A percentile compares a stretch with the other conserved stretches of the same genome.
Evolutionary conservation across 35 echinoderm and acorn worm genomes (phyloP).

Genomic region (Nesometra sesokonis): DNA sequence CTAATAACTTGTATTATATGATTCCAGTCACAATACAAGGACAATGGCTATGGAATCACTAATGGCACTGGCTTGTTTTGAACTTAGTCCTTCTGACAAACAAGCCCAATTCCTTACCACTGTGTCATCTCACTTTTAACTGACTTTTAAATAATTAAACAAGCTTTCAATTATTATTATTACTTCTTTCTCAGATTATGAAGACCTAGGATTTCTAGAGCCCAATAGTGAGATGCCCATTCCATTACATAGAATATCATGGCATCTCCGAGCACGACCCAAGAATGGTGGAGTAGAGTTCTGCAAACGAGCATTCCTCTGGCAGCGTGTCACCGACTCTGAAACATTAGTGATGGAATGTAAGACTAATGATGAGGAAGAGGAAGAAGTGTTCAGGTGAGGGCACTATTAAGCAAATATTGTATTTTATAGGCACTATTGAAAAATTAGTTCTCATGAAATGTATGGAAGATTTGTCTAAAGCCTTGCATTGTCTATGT

Average conservation of each 20-base stretch:
- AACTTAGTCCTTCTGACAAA: too few relatives aligned
- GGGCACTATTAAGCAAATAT: not conserved
- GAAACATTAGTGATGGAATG: conserved; percentile 59
- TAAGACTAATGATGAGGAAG: conserved; percentile 15
- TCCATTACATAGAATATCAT: conserved; percentile 47
- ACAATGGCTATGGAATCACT: too few relatives aligned
- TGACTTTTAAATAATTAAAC: too few relatives aligned
- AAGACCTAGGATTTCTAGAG: conserved; percentile 28
- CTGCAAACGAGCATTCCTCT: conserved; percentile 32
- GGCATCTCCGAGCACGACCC: conserved; percentile 67
- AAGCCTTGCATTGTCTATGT: too few relatives aligned
- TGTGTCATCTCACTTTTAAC: too few relatives aligned
- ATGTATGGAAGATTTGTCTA: too few relatives aligned
- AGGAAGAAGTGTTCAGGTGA: conserved; percentile 49
- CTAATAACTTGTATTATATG: too few relatives aligned
- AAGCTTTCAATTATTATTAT: conserved; percentile 14
- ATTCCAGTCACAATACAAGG: too few relatives aligned
- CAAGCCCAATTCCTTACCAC: too few relatives aligned
- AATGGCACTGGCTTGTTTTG: too few relatives aligned
- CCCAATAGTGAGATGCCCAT: conserved; percentile 37
- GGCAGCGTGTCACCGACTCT: conserved; percentile 44
- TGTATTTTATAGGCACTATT: too few relatives aligned
- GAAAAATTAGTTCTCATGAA: too few relatives aligned
- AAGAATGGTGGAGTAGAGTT: conserved; percentile 60
- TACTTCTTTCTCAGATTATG: conserved; percentile 25